Evolutionary conservation across 1,140 invertebrate genomes (phyloP).

Genomic region (Gerris buenoi): DNA sequence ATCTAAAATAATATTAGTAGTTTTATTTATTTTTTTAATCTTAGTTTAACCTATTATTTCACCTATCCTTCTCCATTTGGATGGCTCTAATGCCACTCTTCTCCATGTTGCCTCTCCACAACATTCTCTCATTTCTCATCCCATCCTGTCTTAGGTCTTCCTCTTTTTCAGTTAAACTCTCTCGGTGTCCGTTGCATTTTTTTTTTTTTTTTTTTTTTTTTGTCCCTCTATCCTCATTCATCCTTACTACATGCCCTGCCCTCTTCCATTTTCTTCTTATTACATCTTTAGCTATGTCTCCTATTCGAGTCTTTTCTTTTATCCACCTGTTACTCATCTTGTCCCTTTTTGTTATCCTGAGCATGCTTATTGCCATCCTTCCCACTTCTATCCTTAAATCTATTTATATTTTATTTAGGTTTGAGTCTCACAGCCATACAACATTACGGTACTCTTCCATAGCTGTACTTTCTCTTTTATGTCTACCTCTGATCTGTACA

Average conservation of each 20-base stretch:
- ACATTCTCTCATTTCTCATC: background rate
- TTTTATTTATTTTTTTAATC: too few relatives aligned
- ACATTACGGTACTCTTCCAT: too few relatives aligned
- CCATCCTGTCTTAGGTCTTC: background rate
- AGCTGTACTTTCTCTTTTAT: too few relatives aligned
- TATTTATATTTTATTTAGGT: too few relatives aligned
- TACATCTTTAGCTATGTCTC: background rate
- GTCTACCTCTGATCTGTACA: too few relatives aligned
- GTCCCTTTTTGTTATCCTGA: background rate
- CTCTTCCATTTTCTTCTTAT: background rate
- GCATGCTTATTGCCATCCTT: background rate
- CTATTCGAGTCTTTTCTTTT: background rate
- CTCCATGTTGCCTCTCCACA: background rate
- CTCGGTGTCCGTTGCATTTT: too few relatives aligned
- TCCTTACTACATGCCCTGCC: background rate
- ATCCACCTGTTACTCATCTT: background rate
- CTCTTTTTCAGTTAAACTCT: background rate
- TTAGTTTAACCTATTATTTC: too few relatives aligned
- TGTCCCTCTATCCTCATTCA: background rate
- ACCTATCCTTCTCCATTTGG: background rate
- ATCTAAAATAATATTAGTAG: too few relatives aligned
- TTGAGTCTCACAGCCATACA: too few relatives aligned
- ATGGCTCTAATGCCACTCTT: background rate
- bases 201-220: background rate
- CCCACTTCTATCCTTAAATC: background rate